Percentiles rank a stretch among this genome's conserved stretches.
Conservation (phyloP, 2,888 invertebrate genomes). For the Orthosia gracilis region DNA sequence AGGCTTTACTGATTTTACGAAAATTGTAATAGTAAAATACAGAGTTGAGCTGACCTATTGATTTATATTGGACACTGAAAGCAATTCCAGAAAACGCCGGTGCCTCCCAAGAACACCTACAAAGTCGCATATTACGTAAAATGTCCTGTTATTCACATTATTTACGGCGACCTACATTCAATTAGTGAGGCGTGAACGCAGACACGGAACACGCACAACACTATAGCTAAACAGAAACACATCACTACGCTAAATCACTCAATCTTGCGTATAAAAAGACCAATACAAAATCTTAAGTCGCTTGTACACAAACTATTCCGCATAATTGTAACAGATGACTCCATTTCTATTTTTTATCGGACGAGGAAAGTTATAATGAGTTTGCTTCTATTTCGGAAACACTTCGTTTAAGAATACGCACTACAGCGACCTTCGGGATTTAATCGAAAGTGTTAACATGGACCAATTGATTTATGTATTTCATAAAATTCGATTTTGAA, state of each 20-base stretch:
- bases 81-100: neutral
- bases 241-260: slow-evolving; percentile 72
- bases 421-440: slow-evolving; percentile 82
- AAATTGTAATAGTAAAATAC: neutral
- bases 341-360: slow-evolving; percentile 87
- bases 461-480: slow-evolving; percentile 84
- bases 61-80: neutral
- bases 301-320: slow-evolving; percentile 69
- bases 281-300: slow-evolving; percentile 67
- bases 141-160: slow-evolving; percentile 60
- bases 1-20: neutral
- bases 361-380: slow-evolving; percentile 89
- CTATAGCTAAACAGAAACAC: slow-evolving; percentile 61
- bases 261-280: slow-evolving; percentile 71
- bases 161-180: slow-evolving; percentile 60
- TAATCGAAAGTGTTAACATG: slow-evolving; percentile 90
- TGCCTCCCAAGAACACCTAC: slow-evolving; percentile 1
- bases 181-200: slow-evolving; percentile 62
- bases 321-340: slow-evolving; percentile 85
- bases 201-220: slow-evolving; percentile 51
- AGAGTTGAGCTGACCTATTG: neutral
- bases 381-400: slow-evolving; percentile 84
- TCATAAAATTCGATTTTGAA: slow-evolving; percentile 82
- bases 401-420: slow-evolving; percentile 86
- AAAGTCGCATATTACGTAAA: slow-evolving; percentile 24